A percentile compares a stretch with the other conserved stretches of the same genome.
phyloP scores from a whole-genome alignment of 1,140 invertebrate species.

The Drosophila pandora region DNA sequence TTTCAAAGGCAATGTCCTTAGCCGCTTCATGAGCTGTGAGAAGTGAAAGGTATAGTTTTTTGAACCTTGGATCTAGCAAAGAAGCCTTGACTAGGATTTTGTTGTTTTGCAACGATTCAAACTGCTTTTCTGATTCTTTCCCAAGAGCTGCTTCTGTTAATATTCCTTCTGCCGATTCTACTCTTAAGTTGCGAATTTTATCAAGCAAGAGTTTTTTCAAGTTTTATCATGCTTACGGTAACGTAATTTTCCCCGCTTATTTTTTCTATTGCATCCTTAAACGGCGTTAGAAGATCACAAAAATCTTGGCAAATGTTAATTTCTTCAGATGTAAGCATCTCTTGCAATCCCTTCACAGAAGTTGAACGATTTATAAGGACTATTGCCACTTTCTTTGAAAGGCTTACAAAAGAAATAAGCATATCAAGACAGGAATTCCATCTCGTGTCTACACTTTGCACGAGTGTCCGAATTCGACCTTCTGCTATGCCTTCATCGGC shows the following conservation, averaged over 20 bases:
- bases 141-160: constrained; percentile 12
- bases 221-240: not conserved
- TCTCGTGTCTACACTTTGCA: constrained; percentile 12
- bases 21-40: too few species aligned
- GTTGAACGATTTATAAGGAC: not conserved
- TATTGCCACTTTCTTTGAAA: constrained; percentile 7
- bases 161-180: constrained; percentile 21
- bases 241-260: constrained; percentile 29
- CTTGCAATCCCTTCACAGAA: constrained; percentile 15
- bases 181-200: constrained; percentile 4
- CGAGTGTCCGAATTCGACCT: not conserved
- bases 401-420: constrained; percentile 12
- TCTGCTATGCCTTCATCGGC: constrained; percentile 12
- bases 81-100: constrained; percentile 16
- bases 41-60: too few species aligned
- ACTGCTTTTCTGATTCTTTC: constrained; percentile 15
- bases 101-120: constrained; percentile 17
- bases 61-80: constrained; percentile 7
- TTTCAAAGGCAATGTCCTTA: too few species aligned
- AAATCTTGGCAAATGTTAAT: constrained; percentile 9
- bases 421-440: constrained; percentile 22
- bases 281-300: constrained; percentile 17
- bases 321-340: constrained; percentile 5
- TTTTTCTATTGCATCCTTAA: constrained; percentile 26
- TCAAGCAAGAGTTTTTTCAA: constrained; percentile 3